Evolutionary conservation across 2,113 vertebrate genomes (phyloP).

Genomic region (Thalassarche chlororhynchos): DNA sequence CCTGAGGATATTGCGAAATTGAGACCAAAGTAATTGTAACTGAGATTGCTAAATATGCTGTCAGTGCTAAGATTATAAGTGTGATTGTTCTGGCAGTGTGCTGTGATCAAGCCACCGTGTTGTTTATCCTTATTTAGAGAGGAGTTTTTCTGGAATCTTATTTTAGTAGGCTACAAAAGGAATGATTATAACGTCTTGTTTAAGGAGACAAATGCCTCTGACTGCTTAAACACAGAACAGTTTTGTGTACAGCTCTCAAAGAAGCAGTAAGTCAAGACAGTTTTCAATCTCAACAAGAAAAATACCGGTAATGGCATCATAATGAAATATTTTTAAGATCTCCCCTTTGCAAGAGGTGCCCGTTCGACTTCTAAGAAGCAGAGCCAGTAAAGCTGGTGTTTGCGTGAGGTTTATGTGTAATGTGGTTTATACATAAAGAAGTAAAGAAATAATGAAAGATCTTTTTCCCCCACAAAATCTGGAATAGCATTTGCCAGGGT

Average conservation of each 20-base stretch:
- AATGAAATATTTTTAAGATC: neutral
- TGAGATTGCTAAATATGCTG: slow-evolving; percentile 44
- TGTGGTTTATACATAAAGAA: neutral
- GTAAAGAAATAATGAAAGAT: neutral
- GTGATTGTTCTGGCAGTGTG: slow-evolving; percentile 28
- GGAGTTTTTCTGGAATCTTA: slow-evolving; percentile 15
- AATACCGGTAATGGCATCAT: neutral
- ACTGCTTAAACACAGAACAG: slow-evolving; percentile 11
- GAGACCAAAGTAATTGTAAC: slow-evolving; percentile 47
- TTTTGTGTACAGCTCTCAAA: neutral
- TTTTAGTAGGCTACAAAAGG: slow-evolving; percentile 28
- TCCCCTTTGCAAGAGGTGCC: neutral
- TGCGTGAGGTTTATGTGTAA: neutral
- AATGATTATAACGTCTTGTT: slow-evolving; percentile 36
- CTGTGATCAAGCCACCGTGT: slow-evolving; percentile 33
- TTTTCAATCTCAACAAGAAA: neutral
- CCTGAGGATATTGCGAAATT: slow-evolving; percentile 41
- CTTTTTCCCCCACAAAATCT: neutral
- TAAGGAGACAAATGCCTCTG: slow-evolving; percentile 44
- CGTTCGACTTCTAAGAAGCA: neutral
- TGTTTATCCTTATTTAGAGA: slow-evolving; percentile 49
- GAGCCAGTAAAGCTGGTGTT: neutral
- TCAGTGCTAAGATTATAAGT: slow-evolving; percentile 3
- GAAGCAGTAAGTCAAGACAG: neutral
- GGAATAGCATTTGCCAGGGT: neutral